phyloP scores from a whole-genome alignment of 37 sponge, comb jelly and placozoan species.

The Chondrosia reniformis region DNA sequence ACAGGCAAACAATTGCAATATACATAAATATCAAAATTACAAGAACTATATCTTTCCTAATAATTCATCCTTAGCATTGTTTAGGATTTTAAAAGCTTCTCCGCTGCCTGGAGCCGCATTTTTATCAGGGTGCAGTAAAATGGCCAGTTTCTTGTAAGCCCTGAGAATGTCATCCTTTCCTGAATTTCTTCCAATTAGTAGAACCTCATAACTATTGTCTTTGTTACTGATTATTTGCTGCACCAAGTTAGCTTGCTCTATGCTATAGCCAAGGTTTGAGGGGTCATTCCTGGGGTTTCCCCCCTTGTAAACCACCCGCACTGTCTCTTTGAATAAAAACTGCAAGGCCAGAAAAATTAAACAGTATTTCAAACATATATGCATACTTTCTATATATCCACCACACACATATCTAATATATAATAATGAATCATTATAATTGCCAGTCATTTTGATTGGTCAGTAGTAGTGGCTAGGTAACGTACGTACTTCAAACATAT shows the following conservation, averaged over 20 bases:
- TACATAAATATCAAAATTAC: conserved; percentile 13
- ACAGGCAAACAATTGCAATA: too few relatives aligned
- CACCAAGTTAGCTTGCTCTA: conserved; percentile 69
- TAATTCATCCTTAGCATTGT: conserved; percentile 64
- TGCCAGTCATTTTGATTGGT: too few relatives aligned
- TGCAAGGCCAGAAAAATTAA: neutral
- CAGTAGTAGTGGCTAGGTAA: neutral
- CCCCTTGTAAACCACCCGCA: conserved; percentile 1
- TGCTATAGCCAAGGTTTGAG: conserved; percentile 53
- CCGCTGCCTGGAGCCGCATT: conserved; percentile 88
- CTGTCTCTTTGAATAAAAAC: conserved; percentile 10
- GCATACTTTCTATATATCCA: neutral
- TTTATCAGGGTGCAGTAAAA: conserved; percentile 91
- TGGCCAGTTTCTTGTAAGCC: conserved; percentile 79
- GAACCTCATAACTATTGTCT: conserved; percentile 62
- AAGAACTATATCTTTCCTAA: conserved; percentile 24
- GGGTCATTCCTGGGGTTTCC: neutral
- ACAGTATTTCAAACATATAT: neutral
- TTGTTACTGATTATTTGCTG: conserved; percentile 40
- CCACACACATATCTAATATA: neutral
- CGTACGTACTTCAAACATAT: conserved; percentile 57
- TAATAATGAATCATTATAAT: neutral
- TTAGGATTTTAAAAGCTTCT: conserved; percentile 88
- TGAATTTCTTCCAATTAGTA: conserved; percentile 46
- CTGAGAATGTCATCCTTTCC: conserved; percentile 83